These are phyloP conservation scores for Chironex yamaguchii DNA, from an alignment of 30 jellyfish, hydroid and myxozoan genomes.

Conservation along the genomic window DNA sequence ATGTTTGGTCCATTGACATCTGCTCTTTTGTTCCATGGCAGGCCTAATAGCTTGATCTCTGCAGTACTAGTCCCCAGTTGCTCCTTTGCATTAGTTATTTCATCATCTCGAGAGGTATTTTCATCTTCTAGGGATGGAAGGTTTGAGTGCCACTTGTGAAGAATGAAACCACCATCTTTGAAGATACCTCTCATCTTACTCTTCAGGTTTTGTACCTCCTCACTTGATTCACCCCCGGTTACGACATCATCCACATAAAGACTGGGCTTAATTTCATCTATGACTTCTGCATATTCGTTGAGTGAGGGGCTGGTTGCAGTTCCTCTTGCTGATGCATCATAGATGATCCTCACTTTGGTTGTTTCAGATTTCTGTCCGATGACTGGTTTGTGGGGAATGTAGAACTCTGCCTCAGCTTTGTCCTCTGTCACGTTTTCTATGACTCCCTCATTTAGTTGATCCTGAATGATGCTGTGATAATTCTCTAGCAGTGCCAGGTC, in stretches of 20 bases:
- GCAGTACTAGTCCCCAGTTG: constrained; percentile 22
- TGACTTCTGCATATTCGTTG: constrained; percentile 17
- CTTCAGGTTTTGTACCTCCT: constrained; percentile 41
- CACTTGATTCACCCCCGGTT: constrained; percentile 43
- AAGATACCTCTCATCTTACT: constrained; percentile 18
- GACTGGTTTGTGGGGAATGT: constrained; percentile 77
- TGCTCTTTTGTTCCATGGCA: constrained; percentile 47
- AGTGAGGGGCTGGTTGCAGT: constrained; percentile 46
- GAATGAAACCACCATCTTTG: constrained; percentile 55
- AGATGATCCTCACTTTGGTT: constrained; percentile 73
- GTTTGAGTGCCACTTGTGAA: constrained; percentile 83
- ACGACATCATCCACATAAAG: constrained; percentile 75
- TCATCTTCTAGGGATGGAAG: constrained; percentile 15
- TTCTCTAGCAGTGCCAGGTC: constrained; percentile 53
- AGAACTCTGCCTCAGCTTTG: constrained; percentile 37
- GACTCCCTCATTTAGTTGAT: constrained; percentile 63
- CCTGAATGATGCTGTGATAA: constrained; percentile 63
- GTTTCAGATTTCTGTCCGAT: constrained; percentile 68
- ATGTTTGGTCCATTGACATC: constrained; percentile 26
- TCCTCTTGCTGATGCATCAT: constrained; percentile 79
- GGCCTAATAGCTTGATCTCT: constrained; percentile 59
- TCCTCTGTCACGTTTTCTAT: constrained; percentile 72
- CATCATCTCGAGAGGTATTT: background rate
- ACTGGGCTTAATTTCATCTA: constrained; percentile 43
- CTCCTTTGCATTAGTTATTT: constrained; percentile 59